Evolutionary conservation across 2,888 invertebrate species (phyloP), one percentile per base, ranked within the genome.

Genomic region (Ochropleura plecta): DNA sequence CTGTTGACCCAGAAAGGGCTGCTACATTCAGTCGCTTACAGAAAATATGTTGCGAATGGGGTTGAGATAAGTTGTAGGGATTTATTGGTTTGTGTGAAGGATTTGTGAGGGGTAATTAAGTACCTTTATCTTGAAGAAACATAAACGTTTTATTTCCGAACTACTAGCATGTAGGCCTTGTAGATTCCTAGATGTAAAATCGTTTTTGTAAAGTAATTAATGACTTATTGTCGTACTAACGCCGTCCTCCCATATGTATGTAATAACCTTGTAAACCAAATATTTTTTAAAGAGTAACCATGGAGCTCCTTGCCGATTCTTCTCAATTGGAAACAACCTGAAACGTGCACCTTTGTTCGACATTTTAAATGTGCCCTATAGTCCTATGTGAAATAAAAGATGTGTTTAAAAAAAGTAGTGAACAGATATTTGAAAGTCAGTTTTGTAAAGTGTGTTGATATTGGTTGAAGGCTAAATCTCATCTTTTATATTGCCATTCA

Each of bases 1-100:
- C 68, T 64, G 57, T 46, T 68, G 68, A 82, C 65, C 83, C 64
- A 79, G 75, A 81, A 82, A 75, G 68, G 68, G 68, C 46, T 73
- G 18, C 51, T 70, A 64, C 55, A 55, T 68, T 70, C 62, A 62
- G 65, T 67, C 46, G 70, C 55, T 74, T 65, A 64, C 72, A 60
- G 67, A 74, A 78, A 73, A 73, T 73, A 78, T 71, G 60, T 76
- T 53, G 53, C 48, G 40, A 55, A 12, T 53, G 30, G 51, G 57
- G 53, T 70, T 69, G 18, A 40, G 40, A 73, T 60, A 73, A 46
- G 12, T 63, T 55, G 57, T 63, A 30, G 12, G 20, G 49, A 62
- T 73, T 67, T 59, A 68, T 82, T 7, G 44, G 62, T 44, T 44
- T 63, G 8, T 42, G 20, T 48, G 42, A 9, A 57, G 30, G n/a